Conservation (phyloP, 2,888 invertebrate species). For the Trissoscelio sp. region DNA sequence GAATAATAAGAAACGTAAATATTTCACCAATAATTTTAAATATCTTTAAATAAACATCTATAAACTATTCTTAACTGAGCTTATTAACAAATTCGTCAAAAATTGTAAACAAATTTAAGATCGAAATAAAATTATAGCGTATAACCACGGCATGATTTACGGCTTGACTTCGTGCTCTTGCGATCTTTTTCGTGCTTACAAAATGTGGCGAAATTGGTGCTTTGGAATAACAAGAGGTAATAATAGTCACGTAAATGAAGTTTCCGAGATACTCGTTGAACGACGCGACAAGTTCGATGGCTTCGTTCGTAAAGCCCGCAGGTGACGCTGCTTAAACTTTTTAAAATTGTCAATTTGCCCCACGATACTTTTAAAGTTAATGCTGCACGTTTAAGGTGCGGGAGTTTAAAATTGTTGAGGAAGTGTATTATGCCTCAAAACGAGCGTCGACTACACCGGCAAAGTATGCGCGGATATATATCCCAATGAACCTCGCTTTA, state of each 20-base stretch:
- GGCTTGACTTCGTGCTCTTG: slow-evolving; percentile 27
- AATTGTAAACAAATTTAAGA: too few species aligned
- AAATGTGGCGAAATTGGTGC: slow-evolving; percentile 61
- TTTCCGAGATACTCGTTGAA: slow-evolving; percentile 60
- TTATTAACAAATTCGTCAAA: too few species aligned
- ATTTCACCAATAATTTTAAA: too few species aligned
- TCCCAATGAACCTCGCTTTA: slow-evolving; percentile 38
- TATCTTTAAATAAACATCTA: too few species aligned
- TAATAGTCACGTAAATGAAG: slow-evolving; percentile 67
- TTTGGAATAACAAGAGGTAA: slow-evolving; percentile 58
- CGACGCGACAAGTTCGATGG: slow-evolving; percentile 68
- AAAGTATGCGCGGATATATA: slow-evolving; percentile 45
- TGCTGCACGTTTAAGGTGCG: slow-evolving; percentile 53
- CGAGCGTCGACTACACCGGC: slow-evolving; percentile 42
- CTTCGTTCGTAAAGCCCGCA: slow-evolving; percentile 57
- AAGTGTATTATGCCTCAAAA: slow-evolving; percentile 62
- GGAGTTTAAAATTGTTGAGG: slow-evolving; percentile 60
- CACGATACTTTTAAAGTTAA: slow-evolving; percentile 61
- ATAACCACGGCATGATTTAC: slow-evolving; percentile 39
- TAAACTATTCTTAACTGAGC: too few species aligned
- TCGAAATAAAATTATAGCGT: slow-evolving; percentile 40
- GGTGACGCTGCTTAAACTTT: slow-evolving; percentile 68
- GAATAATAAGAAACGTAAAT: too few species aligned
- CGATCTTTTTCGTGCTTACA: slow-evolving; percentile 51
- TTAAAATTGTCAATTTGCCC: slow-evolving; percentile 69